These are phyloP conservation scores for Lithosia quadra DNA, from an alignment of 2,888 invertebrate genomes.

Conservation along the genomic window DNA sequence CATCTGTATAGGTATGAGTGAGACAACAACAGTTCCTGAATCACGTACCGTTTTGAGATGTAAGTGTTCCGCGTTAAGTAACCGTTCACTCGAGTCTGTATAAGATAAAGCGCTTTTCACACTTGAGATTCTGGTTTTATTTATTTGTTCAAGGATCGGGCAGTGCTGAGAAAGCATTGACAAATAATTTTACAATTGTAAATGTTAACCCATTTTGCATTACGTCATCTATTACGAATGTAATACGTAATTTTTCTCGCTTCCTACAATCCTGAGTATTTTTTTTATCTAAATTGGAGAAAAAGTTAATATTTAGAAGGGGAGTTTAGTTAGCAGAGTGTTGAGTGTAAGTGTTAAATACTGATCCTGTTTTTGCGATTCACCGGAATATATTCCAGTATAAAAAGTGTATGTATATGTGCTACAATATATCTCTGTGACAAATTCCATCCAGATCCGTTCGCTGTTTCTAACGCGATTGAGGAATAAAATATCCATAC, in stretches of 20 bases:
- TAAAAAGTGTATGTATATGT: no score
- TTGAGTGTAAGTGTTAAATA: no score
- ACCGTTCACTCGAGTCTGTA: slow-evolving; percentile 35
- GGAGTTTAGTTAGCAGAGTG: no score
- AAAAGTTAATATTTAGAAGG: no score
- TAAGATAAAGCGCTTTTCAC: slow-evolving; percentile 27
- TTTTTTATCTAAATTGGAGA: not conserved
- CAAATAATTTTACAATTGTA: not conserved
- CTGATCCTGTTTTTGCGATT: no score
- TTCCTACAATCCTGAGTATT: not conserved
- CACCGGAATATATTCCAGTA: no score
- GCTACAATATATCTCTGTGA: no score
- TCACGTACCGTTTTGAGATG: slow-evolving; percentile 67
- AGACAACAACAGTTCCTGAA: slow-evolving; percentile 48
- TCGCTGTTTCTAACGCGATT: no score
- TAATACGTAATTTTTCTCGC: not conserved
- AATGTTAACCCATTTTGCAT: not conserved
- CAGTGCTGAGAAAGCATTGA: not conserved
- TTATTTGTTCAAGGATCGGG: slow-evolving; percentile 6
- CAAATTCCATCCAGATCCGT: no score
- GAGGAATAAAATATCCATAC: no score
- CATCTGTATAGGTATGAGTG: slow-evolving; percentile 45
- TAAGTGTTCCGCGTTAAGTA: slow-evolving; percentile 56
- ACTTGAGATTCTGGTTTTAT: slow-evolving; percentile 8
- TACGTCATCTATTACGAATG: not conserved